Base-by-base conservation (phyloP, 2,888 invertebrate species). In the Tetragnatha montana region DNA sequence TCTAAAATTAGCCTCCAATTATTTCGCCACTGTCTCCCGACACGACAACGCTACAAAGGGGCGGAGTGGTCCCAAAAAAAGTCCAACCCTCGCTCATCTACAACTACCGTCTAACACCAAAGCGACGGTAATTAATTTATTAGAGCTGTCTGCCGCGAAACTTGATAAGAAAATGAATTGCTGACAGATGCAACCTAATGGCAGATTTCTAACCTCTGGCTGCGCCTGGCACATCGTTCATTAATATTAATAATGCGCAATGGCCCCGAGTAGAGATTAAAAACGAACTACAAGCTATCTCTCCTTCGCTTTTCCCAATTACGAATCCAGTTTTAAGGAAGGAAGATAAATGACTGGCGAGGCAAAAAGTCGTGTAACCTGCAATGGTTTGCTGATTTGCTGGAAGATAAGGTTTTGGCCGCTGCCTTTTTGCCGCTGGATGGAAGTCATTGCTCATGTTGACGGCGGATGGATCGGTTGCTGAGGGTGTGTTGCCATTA, bases 231-330 rank as follows among this genome's bases (percentile, higher is more conserved):
- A 76, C 76, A 76, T 85, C 78, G 76, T 89, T 89, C 89, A 89
- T 89, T 84, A 89, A 89, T 89, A 89, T 89, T 89, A 89, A 89
- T 89, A 89, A 89, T 89, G 81, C 89, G 89, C 78, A 89, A 84
- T 85, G 85, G 74, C 85, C 80, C n/a, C 21, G 49, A 83, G 73
- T 35, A 68, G 79, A 89, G 88, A 89, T 89, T 89, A 89, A 89
- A 89, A 89, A 78, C n/a, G 74, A 89, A 81, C 81, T 71, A 50
- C 78, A 89, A 89, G 85, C 85, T 89, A 88, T 88, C 88, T 88
- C 88, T 84, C 68, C 83, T 79, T 83, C 88, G 14, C 69, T 75
- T 84, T 89, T 89, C 70, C 85, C 81, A 89, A 89, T 89, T 89
- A 89, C 85, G 85, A 89, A 81, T 89, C 89, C 89, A 89, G 89